These are phyloP conservation scores for Trigoniulus corallinus DNA, from an alignment of 1,140 invertebrate genomes.

Conservation along the genomic window DNA sequence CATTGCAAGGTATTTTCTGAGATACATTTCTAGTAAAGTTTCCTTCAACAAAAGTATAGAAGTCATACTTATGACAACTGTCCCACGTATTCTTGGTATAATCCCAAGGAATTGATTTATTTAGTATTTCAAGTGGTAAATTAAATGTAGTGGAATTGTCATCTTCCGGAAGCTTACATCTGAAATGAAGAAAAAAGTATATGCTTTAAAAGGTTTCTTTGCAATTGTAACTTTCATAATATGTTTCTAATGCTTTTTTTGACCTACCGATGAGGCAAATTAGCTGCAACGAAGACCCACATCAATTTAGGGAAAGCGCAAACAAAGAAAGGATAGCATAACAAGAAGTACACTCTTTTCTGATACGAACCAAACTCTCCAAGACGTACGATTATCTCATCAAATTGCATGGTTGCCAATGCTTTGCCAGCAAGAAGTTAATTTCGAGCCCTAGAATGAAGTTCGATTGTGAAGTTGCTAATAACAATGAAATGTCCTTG, in stretches of 20 bases:
- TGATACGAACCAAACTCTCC: conserved; percentile 40
- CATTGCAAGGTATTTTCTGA: no score
- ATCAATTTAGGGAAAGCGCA: conserved; percentile 38
- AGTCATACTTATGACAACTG: neutral
- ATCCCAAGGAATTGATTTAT: conserved; percentile 11
- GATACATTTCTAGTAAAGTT: no score
- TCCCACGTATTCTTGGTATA: neutral
- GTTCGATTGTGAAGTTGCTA: no score
- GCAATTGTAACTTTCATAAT: conserved; percentile 22
- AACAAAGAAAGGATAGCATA: conserved; percentile 38
- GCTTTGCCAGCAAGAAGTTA: no score
- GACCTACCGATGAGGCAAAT: conserved; percentile 32
- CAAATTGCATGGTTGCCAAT: conserved; percentile 44
- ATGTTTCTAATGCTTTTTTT: conserved; percentile 18
- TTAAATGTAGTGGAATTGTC: conserved; percentile 5
- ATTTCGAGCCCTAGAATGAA: no score
- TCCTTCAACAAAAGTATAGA: neutral
- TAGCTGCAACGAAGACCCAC: conserved; percentile 40
- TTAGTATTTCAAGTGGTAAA: conserved; percentile 20
- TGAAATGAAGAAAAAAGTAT: conserved; percentile 1
- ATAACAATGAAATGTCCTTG: no score
- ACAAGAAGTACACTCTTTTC: conserved; percentile 33
- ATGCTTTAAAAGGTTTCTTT: conserved; percentile 9
- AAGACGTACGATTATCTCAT: conserved; percentile 34
- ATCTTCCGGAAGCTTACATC: conserved; percentile 12